These are phyloP conservation scores for Trichomycterus rosablanca DNA, from an alignment of 2,113 vertebrate genomes.

Conservation along the genomic window DNA sequence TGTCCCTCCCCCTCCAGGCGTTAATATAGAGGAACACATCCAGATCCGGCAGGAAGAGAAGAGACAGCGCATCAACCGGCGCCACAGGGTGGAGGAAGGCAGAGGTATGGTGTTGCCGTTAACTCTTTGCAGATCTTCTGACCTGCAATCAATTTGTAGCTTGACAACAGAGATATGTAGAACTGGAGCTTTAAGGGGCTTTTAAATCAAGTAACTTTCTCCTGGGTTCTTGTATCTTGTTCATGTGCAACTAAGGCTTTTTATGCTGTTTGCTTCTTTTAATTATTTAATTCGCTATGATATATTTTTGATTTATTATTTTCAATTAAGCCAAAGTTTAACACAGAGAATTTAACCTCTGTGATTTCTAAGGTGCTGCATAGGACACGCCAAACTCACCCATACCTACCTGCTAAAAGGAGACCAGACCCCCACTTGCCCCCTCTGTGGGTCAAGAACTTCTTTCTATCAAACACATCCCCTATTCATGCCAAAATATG, in stretches of 20 bases:
- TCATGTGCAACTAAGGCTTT: background rate
- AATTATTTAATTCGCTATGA: background rate
- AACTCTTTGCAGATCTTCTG: no score
- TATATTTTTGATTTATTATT: no score
- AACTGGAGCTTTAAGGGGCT: conserved; percentile 5
- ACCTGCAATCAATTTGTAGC: background rate
- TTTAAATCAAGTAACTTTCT: conserved; percentile 3
- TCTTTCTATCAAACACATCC: no score
- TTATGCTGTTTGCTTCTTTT: background rate
- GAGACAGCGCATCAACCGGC: conserved; percentile 87
- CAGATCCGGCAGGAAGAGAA: conserved; percentile 97
- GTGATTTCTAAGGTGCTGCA: no score
- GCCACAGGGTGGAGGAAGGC: conserved; percentile 90
- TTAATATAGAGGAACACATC: conserved; percentile 98
- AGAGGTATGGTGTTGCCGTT: conserved; percentile 73
- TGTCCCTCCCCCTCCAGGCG: conserved; percentile 88
- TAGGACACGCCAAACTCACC: no score
- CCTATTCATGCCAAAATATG: no score
- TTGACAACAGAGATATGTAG: background rate
- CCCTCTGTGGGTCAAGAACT: no score
- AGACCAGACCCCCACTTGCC: no score
- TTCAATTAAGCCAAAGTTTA: no score
- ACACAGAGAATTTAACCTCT: no score
- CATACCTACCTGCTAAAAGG: no score
- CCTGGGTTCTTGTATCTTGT: background rate